Evolutionary conservation across 2,113 vertebrate genomes (phyloP).

Genomic region (Montifringilla adamsi): DNA sequence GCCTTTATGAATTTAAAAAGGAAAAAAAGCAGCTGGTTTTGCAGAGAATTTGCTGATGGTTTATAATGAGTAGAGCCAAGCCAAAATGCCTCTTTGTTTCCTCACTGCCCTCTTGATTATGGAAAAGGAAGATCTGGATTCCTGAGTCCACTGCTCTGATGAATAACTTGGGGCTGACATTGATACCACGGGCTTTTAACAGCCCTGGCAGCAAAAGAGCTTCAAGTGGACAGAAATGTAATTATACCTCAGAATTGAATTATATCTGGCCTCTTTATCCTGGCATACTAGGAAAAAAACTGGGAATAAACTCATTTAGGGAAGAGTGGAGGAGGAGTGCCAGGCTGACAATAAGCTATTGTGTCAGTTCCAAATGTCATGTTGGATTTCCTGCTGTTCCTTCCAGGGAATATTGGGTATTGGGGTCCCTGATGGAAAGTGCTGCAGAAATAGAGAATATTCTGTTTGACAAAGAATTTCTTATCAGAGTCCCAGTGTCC

Average conservation of each 20-base stretch:
- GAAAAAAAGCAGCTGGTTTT: slow-evolving; percentile 92
- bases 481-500: neutral
- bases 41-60: slow-evolving; percentile 80
- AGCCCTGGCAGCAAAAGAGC: neutral
- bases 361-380: neutral
- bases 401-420: neutral
- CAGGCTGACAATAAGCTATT: neutral
- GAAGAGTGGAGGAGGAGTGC: neutral
- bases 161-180: neutral
- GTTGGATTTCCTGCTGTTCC: neutral
- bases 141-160: neutral
- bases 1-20: slow-evolving; percentile 70
- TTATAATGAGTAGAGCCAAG: slow-evolving; percentile 72
- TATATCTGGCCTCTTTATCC: neutral
- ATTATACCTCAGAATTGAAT: neutral
- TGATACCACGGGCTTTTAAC: neutral
- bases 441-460: neutral
- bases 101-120: neutral
- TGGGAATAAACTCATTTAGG: neutral
- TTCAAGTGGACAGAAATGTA: neutral
- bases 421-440: neutral
- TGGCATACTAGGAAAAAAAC: neutral
- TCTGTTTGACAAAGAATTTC: neutral
- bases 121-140: neutral
- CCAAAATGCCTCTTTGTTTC: slow-evolving; percentile 69